These are phyloP conservation scores for Clunio marinus DNA, from an alignment of 2,888 invertebrate genomes.

Conservation along the genomic window DNA sequence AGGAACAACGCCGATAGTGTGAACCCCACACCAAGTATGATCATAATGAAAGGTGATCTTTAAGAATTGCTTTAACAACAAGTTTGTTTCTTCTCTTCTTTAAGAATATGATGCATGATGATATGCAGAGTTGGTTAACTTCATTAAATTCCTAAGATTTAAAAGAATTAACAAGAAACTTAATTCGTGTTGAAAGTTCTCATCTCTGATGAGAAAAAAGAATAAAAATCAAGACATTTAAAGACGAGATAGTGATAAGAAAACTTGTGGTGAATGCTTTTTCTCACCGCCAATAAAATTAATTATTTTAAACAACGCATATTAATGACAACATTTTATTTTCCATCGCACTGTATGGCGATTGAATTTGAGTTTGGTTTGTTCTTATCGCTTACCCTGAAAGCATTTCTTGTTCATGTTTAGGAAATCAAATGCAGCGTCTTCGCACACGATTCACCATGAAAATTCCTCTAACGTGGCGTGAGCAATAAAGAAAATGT, in stretches of 20 bases:
- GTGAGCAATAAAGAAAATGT: conserved; percentile 24
- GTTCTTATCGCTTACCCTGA: not conserved
- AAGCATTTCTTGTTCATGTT: not conserved
- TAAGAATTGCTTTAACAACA: conserved; percentile 4
- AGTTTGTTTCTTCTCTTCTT: not conserved
- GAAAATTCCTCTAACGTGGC: conserved; percentile 21
- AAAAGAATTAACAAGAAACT: no score
- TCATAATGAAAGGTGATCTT: conserved; percentile 23
- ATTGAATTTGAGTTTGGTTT: not conserved
- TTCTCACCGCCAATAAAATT: conserved; percentile 12
- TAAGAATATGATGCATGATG: not conserved
- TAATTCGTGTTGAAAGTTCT: not conserved
- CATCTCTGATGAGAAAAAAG: not conserved
- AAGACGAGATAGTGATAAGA: conserved; percentile 23
- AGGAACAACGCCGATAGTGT: conserved; percentile 27
- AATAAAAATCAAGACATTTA: not conserved
- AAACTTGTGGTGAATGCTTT: not conserved
- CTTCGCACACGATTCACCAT: not conserved
- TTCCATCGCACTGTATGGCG: not conserved
- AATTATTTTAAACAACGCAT: conserved; percentile 13
- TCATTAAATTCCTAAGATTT: not conserved
- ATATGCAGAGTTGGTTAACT: not conserved
- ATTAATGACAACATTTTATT: conserved; percentile 18
- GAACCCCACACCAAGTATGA: conserved; percentile 28
- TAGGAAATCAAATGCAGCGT: not conserved